Conservation (phyloP, 2,888 invertebrate genomes). For the Cosmia pyralina region DNA sequence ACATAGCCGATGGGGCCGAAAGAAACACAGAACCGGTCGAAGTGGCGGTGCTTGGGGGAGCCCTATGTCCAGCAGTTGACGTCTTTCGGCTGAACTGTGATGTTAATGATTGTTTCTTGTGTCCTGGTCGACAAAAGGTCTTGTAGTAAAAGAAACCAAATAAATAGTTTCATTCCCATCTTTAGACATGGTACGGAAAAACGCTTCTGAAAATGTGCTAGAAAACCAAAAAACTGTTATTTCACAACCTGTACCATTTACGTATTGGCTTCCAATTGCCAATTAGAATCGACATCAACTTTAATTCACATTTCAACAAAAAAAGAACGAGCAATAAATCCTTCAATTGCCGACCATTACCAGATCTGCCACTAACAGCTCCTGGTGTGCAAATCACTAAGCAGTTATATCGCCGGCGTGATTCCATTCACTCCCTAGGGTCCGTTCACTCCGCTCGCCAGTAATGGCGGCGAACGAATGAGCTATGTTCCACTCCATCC, state of each 20-base stretch:
- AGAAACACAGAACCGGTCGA: no score
- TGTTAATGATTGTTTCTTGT: neutral
- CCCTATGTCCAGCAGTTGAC: no score
- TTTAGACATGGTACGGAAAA: neutral
- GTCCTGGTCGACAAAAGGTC: neutral
- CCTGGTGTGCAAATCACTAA: conserved; percentile 50
- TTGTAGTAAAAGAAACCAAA: neutral
- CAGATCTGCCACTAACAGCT: conserved; percentile 39
- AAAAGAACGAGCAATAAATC: conserved; percentile 25
- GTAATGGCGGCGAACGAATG: conserved; percentile 60
- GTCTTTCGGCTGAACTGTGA: no score
- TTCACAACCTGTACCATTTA: neutral
- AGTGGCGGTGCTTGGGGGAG: no score
- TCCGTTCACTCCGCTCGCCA: conserved; percentile 51
- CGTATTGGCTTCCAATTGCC: conserved; percentile 8
- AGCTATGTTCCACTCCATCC: conserved; percentile 41
- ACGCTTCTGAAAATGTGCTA: neutral
- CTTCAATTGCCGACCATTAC: conserved; percentile 31
- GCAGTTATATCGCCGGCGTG: conserved; percentile 54
- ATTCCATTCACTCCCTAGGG: conserved; percentile 62
- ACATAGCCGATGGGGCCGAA: no score
- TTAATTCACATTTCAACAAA: conserved; percentile 28
- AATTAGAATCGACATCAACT: conserved; percentile 20
- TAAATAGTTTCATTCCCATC: neutral
- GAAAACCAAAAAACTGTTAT: neutral